phyloP scores from a whole-genome alignment of 2,888 invertebrate species.

The Spodoptera exigua region DNA sequence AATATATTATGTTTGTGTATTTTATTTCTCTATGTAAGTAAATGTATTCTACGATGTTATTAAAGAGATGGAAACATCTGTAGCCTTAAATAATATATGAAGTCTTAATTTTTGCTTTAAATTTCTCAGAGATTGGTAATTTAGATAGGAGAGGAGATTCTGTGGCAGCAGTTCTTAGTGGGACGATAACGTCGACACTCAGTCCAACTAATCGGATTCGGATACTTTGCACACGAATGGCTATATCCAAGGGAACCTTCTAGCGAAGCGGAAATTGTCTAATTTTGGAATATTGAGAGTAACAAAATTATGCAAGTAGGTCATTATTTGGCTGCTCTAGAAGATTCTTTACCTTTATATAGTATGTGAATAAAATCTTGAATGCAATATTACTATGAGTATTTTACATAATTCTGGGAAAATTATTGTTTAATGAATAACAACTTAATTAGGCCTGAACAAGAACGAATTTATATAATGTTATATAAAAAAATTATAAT shows the following conservation, averaged over 20 bases:
- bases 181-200: constrained; percentile 23
- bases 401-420: too few species aligned
- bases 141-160: constrained; percentile 24
- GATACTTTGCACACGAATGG: constrained; percentile 41
- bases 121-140: constrained; percentile 15
- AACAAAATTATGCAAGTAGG: neutral
- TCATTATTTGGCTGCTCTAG: neutral
- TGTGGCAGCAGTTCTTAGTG: neutral
- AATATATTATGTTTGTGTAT: neutral
- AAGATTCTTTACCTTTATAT: too few species aligned
- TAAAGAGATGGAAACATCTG: constrained; percentile 1
- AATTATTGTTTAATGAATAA: too few species aligned
- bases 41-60: neutral
- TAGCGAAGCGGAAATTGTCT: constrained; percentile 6
- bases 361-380: too few species aligned
- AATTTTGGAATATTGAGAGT: constrained; percentile 5
- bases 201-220: constrained; percentile 21
- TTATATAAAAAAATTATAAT: too few species aligned
- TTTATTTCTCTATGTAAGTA: neutral
- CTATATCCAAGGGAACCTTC: neutral
- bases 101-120: neutral
- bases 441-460: too few species aligned
- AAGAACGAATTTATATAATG: too few species aligned
- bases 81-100: too few species aligned
- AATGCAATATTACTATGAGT: too few species aligned